phyloP scores from a whole-genome alignment of 2,113 vertebrate species.

The Numida meleagris region DNA sequence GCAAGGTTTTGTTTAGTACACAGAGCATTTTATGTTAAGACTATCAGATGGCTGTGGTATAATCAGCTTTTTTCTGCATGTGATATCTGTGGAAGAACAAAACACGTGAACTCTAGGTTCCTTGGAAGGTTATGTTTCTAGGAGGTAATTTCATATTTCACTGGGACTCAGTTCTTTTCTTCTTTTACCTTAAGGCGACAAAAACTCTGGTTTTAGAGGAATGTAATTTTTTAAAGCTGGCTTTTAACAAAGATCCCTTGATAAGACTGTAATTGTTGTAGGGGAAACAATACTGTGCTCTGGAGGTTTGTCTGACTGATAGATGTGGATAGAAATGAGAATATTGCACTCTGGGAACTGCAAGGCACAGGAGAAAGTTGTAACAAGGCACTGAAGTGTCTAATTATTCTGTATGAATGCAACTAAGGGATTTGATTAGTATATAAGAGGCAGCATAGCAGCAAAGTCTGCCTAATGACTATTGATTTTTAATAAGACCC shows the following conservation, averaged over 20 bases:
- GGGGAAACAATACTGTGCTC: not conserved
- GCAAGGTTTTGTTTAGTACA: not conserved
- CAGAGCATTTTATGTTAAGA: not conserved
- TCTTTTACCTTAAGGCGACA: not conserved
- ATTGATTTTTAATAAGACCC: constrained; percentile 41
- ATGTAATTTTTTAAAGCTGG: not conserved
- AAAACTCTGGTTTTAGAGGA: not conserved
- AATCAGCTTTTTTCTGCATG: constrained; percentile 1
- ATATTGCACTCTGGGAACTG: not conserved
- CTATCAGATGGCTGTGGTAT: not conserved
- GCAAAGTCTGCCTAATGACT: not conserved
- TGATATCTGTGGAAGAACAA: not conserved
- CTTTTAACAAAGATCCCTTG: not conserved
- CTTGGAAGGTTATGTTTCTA: not conserved
- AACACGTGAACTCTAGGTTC: not conserved
- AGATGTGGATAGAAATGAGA: not conserved
- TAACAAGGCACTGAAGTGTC: not conserved
- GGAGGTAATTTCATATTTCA: not conserved
- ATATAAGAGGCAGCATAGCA: not conserved
- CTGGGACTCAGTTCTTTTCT: not conserved
- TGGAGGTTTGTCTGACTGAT: not conserved
- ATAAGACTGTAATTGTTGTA: not conserved
- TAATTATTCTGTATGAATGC: constrained; percentile 32
- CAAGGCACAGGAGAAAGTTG: not conserved
- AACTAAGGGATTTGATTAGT: constrained; percentile 31